Evolutionary conservation across 2,888 invertebrate species (phyloP).

Genomic region (Ophion costatus): DNA sequence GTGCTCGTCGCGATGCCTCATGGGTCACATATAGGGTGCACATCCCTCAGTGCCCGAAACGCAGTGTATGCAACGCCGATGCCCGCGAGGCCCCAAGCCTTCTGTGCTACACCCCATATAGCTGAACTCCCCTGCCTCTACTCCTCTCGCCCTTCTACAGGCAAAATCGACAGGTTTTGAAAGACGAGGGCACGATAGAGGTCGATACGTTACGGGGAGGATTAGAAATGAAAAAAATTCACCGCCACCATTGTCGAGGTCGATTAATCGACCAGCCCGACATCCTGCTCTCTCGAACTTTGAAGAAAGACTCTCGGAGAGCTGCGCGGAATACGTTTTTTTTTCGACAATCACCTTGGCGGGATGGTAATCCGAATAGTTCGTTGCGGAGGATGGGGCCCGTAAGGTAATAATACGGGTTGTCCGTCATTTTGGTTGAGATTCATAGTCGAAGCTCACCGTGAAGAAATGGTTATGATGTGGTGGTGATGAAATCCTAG

Average conservation of each 20-base stretch:
- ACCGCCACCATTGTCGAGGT: conserved; percentile 50
- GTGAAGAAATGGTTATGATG: no score
- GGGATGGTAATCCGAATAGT: not conserved
- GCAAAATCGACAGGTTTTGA: conserved; percentile 38
- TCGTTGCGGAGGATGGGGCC: no score
- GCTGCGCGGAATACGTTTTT: not conserved
- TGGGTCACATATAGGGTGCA: conserved; percentile 25
- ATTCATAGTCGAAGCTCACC: no score
- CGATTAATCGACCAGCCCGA: conserved; percentile 68
- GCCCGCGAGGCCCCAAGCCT: conserved; percentile 45
- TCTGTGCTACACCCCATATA: conserved; percentile 53
- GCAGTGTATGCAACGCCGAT: conserved; percentile 44
- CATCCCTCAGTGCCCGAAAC: conserved; percentile 55
- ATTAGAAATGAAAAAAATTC: conserved; percentile 55
- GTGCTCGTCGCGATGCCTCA: conserved; percentile 58
- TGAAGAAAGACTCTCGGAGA: conserved; percentile 12
- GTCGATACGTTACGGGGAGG: conserved; percentile 64
- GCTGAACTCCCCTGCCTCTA: not conserved
- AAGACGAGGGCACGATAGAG: conserved; percentile 38
- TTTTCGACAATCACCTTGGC: not conserved
- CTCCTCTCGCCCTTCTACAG: not conserved
- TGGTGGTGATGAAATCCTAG: no score
- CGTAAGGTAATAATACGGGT: no score
- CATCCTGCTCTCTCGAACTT: conserved; percentile 59
- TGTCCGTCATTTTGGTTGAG: no score